Evolutionary conservation across 2,113 vertebrate genomes (phyloP), one percentile per base, ranked within the genome.

Genomic region (Ceyx cyanopectus): DNA sequence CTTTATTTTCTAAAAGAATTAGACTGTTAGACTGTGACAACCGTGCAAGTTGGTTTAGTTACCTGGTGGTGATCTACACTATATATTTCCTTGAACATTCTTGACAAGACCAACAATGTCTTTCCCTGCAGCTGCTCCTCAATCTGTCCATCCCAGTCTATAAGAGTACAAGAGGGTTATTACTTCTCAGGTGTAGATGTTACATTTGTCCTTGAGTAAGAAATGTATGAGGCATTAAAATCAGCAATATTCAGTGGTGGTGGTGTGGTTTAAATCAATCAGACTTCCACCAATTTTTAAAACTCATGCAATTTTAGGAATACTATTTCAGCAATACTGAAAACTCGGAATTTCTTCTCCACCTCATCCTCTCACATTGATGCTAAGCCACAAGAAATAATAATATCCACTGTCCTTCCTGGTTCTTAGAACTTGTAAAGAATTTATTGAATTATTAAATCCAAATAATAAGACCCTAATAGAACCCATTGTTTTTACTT

Each of bases 381-480:
- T 77, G 32, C 2, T 75, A 63, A 69, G 8, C 22, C 54, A 93
- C 34, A 48, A 91, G 62, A 75, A 88, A 85, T 68, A 88, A 90
- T 82, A 73, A 92, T 90, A 86, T 84, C 18, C 65, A 94, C 56
- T 76, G 14, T 89, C 54, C 50, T 92, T 73, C 69, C 34, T 66
- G 34, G 8, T 5, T 20, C 7, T 94, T 60, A 51, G 80, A 88
- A 57, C 56, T 83, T 54, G 57, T 90, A 85, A 90, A 12, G 2
- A 60, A 85, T 83, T 74, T 88, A 70, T 50, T 88, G 9, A 81
- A 62, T 21, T 87, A 91, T 68, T 96, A 93, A 92, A 93, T 91
- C 29, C 75, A 88, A 87, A 40, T 77, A 95, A 80, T 51, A 91
- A 88, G 61, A 85, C 26, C 11, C 40, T 76, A 84, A 73, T 30